Percentiles rank a stretch among this genome's conserved stretches.
Conservation (phyloP, 2,797 vertebrate species). For the Brachyrhaphis roseni region DNA sequence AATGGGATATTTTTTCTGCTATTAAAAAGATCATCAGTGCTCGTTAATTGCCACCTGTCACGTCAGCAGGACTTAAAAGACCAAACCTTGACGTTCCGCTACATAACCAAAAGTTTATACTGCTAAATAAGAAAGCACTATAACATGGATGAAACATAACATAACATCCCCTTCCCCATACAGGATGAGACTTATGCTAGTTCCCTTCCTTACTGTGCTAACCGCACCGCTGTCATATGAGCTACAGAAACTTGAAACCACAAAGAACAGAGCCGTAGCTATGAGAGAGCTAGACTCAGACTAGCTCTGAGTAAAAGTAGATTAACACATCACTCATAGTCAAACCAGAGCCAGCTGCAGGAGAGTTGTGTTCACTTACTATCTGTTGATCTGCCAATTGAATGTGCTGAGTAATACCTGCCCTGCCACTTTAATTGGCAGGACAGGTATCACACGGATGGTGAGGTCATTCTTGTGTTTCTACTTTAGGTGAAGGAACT, state of each 20-base stretch:
- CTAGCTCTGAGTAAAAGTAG: not conserved
- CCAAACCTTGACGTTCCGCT: not conserved
- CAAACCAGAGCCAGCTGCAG: not conserved
- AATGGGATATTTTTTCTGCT: not conserved
- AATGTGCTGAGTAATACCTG: not conserved
- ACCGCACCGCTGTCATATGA: constrained; percentile 8
- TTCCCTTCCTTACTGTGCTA: not conserved
- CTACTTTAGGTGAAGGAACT: not conserved
- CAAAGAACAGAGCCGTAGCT: not conserved
- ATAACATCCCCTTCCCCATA: not conserved
- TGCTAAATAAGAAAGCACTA: not conserved
- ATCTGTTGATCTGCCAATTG: not conserved
- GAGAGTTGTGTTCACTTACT: not conserved
- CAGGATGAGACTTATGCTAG: not conserved
- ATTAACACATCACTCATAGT: not conserved
- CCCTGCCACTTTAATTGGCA: not conserved
- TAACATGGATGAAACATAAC: not conserved
- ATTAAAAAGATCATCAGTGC: not conserved
- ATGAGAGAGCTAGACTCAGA: not conserved
- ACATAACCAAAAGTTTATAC: not conserved
- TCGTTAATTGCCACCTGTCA: not conserved
- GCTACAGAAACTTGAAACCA: not conserved
- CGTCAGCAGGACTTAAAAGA: not conserved
- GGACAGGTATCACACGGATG: too few relatives aligned
- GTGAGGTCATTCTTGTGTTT: not conserved